Evolutionary conservation across 2,113 vertebrate genomes (phyloP), one percentile per base, ranked within the genome.

Genomic region (Crotalus viridis): DNA sequence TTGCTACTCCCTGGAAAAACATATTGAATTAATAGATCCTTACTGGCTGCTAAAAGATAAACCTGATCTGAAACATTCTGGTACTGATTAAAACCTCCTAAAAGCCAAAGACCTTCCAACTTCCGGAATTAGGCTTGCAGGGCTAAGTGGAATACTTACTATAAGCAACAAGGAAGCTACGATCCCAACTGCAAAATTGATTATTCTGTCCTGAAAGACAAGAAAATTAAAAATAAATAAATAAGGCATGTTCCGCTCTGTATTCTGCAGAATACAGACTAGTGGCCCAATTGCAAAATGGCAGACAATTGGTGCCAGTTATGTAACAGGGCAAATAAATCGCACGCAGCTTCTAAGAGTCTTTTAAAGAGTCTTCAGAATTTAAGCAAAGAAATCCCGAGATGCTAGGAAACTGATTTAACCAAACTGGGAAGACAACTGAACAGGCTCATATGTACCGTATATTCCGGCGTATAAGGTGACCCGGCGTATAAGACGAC

Each of bases 151-250:
- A 94, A 94, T 97, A 99, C 99, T 99, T 98, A 99, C 99, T 94
- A 99, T 94, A 94, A 99, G 98, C 92, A 99, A 95, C 96, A 99
- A 94, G 87, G 97, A 98, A 0, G 98, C 98, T 93, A 99, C 97
- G 95, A 98, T 98, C 85, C 99, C 99, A 95, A 99, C 97, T 17
- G 97, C 97, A 94, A 99, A 96, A 97, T 99, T 99, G 97, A 99
- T 98, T 97, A 99, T 98, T 97, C 98, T 98, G 97, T 99, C 99
- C 99, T 99, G 98, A 17, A 97, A 56, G 24, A 89, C 39, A 93
- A 6, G 92, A 43, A 33, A 54, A 85, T 10, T 21, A 46, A 92
- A 89, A 87, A 0, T 10, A 0, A 0, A 22, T 61, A 51, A 92
- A 0, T 0, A 54, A 59, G 74, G 43, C 8, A 24, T 22, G 61